Evolutionary conservation across 2,113 vertebrate species (phyloP).

Genomic region (Catagonus wagneri): DNA sequence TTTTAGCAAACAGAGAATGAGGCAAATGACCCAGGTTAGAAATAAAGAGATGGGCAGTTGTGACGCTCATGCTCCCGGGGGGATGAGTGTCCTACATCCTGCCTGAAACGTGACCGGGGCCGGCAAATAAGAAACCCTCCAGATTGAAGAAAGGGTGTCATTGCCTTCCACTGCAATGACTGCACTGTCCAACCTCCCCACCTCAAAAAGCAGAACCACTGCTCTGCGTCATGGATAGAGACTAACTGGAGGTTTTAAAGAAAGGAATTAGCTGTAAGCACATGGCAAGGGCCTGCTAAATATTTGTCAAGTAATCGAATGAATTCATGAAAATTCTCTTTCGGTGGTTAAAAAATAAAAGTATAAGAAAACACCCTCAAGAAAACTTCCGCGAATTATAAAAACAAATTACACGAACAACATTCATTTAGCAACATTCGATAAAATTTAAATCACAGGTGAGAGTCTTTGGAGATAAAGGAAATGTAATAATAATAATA

Average conservation of each 20-base stretch:
- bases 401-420: not conserved
- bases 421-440: not conserved
- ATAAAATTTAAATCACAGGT: not conserved
- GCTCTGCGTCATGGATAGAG: fast-evolving
- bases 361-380: not conserved
- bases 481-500: too few species aligned
- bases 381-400: not conserved
- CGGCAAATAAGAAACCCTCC: fast-evolving
- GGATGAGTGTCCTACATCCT: fast-evolving
- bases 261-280: fast-evolving
- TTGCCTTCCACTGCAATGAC: too few species aligned
- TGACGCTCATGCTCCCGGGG: fast-evolving
- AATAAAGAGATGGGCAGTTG: fast-evolving
- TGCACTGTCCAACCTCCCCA: fast-evolving
- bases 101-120: fast-evolving
- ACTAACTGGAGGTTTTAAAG: fast-evolving
- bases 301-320: not conserved
- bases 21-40: too few species aligned
- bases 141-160: fast-evolving
- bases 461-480: not conserved
- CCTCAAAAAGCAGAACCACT: fast-evolving
- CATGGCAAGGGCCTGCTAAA: fast-evolving
- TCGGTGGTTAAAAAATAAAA: too few species aligned
- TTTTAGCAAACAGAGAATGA: not conserved
- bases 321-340: fast-evolving